Base-by-base conservation (phyloP, 2,888 invertebrate species). In the Cordylochernes scorpioides region DNA sequence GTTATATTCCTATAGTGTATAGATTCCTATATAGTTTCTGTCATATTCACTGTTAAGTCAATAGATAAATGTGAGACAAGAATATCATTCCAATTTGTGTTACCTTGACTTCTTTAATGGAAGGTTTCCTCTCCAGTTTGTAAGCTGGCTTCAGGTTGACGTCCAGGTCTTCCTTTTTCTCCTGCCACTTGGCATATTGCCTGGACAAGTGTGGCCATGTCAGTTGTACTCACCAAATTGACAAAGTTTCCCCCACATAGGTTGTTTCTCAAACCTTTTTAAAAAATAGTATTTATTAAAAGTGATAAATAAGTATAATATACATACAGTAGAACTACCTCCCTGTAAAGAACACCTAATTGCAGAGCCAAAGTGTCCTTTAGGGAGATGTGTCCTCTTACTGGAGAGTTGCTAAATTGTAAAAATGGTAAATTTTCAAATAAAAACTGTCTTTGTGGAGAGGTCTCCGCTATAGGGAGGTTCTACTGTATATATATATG, bases 81-180 rank as follows among this genome's bases (percentile, higher is more conserved):
- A 25, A 5, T 25, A 16, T 7, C 15, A 26, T 13, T 22, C 5
- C 14, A 5, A 26, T 10, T 27, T 27, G 9, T 3, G 10, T 17
- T 34, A 42, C 42, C 38, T 42, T 42, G 17, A 36, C 35, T 19
- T 39, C 43, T 22, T 37, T 36, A 8, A 43, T 28, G 4, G 40
- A 40, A 24, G 43, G 41, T n/a, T 36, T 32, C 17, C 40, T 29
- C 17, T 43, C 42, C n/a, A n/a, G n/a, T 24, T 42, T 40, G 49
- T 82, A 82, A 13, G 67, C 67, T 58, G 82, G 78, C 56, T 88
- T 88, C 35, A 91, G 65, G 45, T 82, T 74, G 70, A 77, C 84
- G 53, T 88, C 78, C 18, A 74, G 74, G 46, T 86, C 84, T 29
- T 71, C 73, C 44, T 88, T 74, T 43, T 82, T 73, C 54, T 71